Evolutionary conservation across 64 coral and sea anemone species (phyloP).

Genomic region (Stichodactyla mertensii): DNA sequence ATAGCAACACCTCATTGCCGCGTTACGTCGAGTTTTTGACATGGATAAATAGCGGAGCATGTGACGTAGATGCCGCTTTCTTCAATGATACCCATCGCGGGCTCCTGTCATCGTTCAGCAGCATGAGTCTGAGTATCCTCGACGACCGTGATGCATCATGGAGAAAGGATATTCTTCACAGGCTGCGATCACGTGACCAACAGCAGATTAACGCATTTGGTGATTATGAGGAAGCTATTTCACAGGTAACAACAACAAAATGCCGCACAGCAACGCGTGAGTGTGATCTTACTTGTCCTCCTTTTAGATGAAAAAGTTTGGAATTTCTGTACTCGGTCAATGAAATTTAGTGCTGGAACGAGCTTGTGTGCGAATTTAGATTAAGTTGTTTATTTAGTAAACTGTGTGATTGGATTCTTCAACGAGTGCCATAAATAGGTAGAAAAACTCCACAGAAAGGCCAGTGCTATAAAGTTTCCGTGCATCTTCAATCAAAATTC

Average conservation of each 20-base stretch:
- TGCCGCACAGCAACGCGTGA: background rate
- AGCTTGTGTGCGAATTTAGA: too few species aligned
- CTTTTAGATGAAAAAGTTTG: background rate
- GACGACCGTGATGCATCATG: slow-evolving; percentile 51
- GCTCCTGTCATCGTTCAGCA: slow-evolving; percentile 57
- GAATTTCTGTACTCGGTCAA: background rate
- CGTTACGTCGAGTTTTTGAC: slow-evolving; percentile 71
- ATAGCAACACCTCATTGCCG: slow-evolving; percentile 31
- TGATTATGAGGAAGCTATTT: slow-evolving; percentile 73
- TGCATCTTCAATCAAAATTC: too few species aligned
- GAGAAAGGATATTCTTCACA: slow-evolving; percentile 65
- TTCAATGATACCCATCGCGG: slow-evolving; percentile 54
- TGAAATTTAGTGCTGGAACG: too few species aligned
- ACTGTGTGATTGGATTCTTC: too few species aligned
- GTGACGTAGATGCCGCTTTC: slow-evolving; percentile 66
- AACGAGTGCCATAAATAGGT: too few species aligned
- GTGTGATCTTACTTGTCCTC: background rate
- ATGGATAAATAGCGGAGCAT: slow-evolving; percentile 81
- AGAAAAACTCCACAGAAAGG: too few species aligned
- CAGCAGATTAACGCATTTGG: slow-evolving; percentile 40
- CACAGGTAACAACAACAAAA: slow-evolving; percentile 43
- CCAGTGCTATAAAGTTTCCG: too few species aligned
- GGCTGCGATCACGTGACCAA: slow-evolving; percentile 58
- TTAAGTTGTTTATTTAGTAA: too few species aligned
- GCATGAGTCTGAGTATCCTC: slow-evolving; percentile 59